A percentile compares a stretch with the other conserved stretches of the same genome.
phyloP scores from a whole-genome alignment of 2,113 vertebrate species.

The Petrocephalus zakoni region DNA sequence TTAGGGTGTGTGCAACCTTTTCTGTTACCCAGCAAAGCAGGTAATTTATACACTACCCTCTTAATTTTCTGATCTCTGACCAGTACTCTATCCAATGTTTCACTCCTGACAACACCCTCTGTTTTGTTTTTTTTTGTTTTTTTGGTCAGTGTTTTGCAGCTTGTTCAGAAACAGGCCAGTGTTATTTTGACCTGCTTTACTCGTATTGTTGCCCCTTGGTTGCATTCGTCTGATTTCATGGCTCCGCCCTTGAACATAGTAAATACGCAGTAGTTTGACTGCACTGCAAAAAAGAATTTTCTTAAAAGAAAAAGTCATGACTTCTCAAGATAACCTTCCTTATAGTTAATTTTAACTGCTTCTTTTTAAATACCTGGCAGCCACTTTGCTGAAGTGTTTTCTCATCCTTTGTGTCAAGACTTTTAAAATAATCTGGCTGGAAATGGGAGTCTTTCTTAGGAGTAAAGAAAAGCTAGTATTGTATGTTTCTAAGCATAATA shows the following conservation, averaged over 20 bases:
- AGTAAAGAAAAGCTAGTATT: background rate
- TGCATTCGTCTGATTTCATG: conserved; percentile 32
- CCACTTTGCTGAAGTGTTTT: background rate
- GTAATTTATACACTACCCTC: conserved; percentile 52
- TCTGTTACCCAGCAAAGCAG: conserved; percentile 47
- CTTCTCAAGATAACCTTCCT: conserved; percentile 28
- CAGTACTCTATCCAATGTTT: conserved; percentile 39
- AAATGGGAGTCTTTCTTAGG: background rate
- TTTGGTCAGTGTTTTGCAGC: conserved; percentile 49
- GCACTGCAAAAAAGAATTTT: conserved; percentile 26
- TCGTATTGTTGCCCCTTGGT: conserved; percentile 35
- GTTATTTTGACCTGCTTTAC: conserved; percentile 41
- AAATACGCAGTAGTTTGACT: conserved; percentile 30
- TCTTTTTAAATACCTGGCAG: conserved; percentile 15
- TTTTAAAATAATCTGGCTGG: background rate
- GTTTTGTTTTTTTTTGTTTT: conserved; percentile 40
- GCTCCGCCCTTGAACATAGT: conserved; percentile 42
- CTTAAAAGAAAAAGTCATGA: conserved; percentile 21
- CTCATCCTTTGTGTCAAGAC: background rate
- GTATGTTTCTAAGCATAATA: conserved; percentile 10
- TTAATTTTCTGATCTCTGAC: conserved; percentile 41
- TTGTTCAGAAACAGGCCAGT: conserved; percentile 43
- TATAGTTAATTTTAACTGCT: conserved; percentile 44
- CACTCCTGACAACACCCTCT: conserved; percentile 34
- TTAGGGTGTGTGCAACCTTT: conserved; percentile 39